Evolutionary conservation across 1,140 invertebrate genomes (phyloP).

Genomic region (Campoletis sonorensis): DNA sequence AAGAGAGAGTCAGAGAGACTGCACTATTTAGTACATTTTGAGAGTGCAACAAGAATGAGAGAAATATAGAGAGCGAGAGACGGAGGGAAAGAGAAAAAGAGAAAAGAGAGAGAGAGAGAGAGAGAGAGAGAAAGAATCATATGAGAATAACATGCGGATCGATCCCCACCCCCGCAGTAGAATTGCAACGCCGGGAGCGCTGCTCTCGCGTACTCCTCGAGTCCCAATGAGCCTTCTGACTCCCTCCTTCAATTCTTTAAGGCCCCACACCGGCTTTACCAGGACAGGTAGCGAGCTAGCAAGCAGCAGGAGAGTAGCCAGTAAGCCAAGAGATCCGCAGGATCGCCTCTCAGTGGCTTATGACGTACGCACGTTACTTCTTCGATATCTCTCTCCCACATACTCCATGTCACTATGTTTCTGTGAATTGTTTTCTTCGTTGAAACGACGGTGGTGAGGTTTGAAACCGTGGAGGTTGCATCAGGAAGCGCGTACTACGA

Average conservation of each 20-base stretch:
- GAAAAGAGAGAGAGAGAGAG: background rate
- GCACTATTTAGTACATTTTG: background rate
- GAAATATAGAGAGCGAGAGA: background rate
- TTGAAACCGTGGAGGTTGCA: background rate
- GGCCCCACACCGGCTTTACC: conserved; percentile 33
- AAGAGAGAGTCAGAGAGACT: background rate
- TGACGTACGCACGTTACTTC: conserved; percentile 46
- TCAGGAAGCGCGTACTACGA: conserved; percentile 21
- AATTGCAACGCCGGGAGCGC: conserved; percentile 6
- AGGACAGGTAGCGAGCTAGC: conserved; percentile 24
- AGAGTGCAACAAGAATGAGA: background rate
- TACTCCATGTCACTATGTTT: background rate
- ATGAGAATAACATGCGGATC: background rate
- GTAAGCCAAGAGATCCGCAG: conserved; percentile 22
- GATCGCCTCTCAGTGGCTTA: conserved; percentile 47
- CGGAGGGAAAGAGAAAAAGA: background rate
- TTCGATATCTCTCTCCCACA: conserved; percentile 4
- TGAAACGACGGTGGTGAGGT: background rate
- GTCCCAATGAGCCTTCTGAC: conserved; percentile 14
- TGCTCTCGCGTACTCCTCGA: conserved; percentile 14
- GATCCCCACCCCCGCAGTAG: conserved; percentile 38
- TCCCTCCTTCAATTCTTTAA: conserved; percentile 28
- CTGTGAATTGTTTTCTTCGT: background rate
- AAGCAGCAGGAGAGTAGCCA: conserved; percentile 13
- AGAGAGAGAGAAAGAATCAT: background rate